A percentile compares a stretch with the other conserved stretches of the same genome.
Evolutionary conservation across 1,140 invertebrate species (phyloP).

Genomic region (Gyrodactylus salaris): DNA sequence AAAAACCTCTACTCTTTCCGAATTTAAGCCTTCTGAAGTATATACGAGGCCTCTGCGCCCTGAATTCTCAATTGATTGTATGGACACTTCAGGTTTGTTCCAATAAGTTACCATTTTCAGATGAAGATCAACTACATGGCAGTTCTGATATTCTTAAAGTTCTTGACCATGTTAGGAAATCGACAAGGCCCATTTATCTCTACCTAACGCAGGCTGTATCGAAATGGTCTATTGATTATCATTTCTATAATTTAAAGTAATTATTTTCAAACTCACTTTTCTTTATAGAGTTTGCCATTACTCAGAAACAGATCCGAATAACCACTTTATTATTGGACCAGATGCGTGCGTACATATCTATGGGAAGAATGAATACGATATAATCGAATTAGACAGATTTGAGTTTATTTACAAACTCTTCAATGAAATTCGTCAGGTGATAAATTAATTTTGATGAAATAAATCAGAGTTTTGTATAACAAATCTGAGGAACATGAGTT

Average conservation of each 20-base stretch:
- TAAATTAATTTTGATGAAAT: too few relatives aligned
- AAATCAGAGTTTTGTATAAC: too few relatives aligned
- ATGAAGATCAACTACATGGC: background rate
- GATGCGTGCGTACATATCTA: conserved; percentile 4
- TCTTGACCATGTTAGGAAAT: background rate
- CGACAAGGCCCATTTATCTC: conserved; percentile 7
- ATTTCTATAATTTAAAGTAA: conserved; percentile 9
- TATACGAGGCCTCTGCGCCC: background rate
- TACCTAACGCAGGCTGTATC: conserved; percentile 8
- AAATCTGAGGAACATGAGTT: too few relatives aligned
- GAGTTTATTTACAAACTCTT: background rate
- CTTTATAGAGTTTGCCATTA: conserved; percentile 2
- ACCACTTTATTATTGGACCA: conserved; percentile 9
- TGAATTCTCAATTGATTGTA: background rate
- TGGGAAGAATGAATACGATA: conserved; percentile 6
- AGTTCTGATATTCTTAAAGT: background rate
- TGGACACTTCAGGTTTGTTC: background rate
- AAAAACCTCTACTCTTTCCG: background rate
- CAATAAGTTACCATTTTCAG: background rate
- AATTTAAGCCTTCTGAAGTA: background rate
- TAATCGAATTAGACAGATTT: background rate
- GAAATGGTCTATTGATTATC: conserved; percentile 7
- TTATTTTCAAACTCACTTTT: too few relatives aligned
- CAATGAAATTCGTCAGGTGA: conserved; percentile 3
- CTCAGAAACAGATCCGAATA: conserved; percentile 4